These are phyloP conservation scores for Campoplex nolae DNA, from an alignment of 2,888 invertebrate genomes.

Conservation along the genomic window DNA sequence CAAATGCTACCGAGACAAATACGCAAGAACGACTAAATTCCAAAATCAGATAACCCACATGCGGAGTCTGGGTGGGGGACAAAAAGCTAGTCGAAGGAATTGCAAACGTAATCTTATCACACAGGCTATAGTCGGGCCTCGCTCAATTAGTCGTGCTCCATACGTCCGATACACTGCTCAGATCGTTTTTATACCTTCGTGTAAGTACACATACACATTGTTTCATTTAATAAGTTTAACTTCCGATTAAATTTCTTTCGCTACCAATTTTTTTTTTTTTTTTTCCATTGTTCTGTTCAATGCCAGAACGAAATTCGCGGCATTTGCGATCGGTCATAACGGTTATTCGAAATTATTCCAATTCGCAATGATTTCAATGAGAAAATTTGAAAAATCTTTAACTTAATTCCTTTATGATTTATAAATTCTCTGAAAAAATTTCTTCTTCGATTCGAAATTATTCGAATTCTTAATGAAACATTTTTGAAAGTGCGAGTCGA, in stretches of 20 bases:
- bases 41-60: constrained; percentile 55
- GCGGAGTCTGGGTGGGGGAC: constrained; percentile 7
- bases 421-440: no score
- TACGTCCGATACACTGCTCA: not conserved
- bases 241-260: no score
- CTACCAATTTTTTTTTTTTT: not conserved
- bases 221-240: no score
- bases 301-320: not conserved
- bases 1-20: constrained; percentile 39
- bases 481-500: no score
- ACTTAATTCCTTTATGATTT: no score
- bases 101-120: constrained; percentile 66
- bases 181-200: no score
- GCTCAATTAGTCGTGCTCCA: constrained; percentile 56
- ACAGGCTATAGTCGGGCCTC: constrained; percentile 34
- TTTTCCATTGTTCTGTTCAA: constrained; percentile 21
- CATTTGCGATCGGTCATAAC: not conserved
- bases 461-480: no score
- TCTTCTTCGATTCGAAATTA: no score
- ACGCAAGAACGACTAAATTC: constrained; percentile 52
- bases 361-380: constrained; percentile 1
- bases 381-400: constrained; percentile 14
- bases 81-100: constrained; percentile 29
- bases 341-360: not conserved
- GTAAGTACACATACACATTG: not conserved